phyloP scores from a whole-genome alignment of 2,797 vertebrate species.

The Anguilla megastoma region DNA sequence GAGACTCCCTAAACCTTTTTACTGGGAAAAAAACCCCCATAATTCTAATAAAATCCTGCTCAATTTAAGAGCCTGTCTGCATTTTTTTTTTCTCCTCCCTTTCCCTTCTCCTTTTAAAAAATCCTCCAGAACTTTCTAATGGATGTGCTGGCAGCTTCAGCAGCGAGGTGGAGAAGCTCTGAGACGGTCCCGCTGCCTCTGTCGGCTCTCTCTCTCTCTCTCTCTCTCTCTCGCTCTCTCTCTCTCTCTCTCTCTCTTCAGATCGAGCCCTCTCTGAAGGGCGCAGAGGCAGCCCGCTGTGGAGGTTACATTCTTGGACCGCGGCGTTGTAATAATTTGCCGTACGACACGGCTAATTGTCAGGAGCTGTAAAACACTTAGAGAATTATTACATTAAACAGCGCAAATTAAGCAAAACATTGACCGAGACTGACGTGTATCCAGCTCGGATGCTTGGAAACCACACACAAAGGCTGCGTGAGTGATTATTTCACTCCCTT shows the following conservation, averaged over 20 bases:
- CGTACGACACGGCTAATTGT: background rate
- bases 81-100: constrained; percentile 28
- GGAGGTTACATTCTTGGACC: background rate
- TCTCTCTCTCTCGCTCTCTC: too few relatives aligned
- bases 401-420: background rate
- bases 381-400: background rate
- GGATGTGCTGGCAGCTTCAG: constrained; percentile 34
- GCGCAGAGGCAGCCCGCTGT: background rate
- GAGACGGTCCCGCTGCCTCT: background rate
- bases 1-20: constrained; percentile 39
- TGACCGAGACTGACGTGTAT: background rate
- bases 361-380: background rate
- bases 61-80: constrained; percentile 36
- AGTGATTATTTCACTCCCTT: background rate
- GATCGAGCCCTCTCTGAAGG: background rate
- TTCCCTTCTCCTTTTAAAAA: constrained; percentile 20
- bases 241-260: background rate
- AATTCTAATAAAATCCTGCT: constrained; percentile 34
- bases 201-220: background rate
- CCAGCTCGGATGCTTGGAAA: background rate
- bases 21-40: constrained; percentile 41
- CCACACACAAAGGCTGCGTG: background rate
- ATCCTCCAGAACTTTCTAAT: constrained; percentile 40
- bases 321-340: background rate
- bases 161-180: background rate